Evolutionary conservation across 2,113 vertebrate genomes (phyloP).

Genomic region (Polypterus bichir): DNA sequence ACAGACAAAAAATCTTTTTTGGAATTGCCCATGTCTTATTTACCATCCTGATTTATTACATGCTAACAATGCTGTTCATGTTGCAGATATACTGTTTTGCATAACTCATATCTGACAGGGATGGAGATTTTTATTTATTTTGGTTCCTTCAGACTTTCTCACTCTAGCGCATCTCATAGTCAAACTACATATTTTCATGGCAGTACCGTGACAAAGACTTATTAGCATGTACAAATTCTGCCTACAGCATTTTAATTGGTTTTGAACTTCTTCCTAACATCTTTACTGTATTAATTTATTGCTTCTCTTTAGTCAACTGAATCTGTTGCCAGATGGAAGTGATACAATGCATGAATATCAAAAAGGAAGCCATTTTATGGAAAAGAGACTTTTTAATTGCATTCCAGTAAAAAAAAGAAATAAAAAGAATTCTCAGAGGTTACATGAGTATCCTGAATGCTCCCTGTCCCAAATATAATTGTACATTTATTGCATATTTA

Average conservation of each 20-base stretch:
- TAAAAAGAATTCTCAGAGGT: too few species aligned
- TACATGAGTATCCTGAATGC: too few species aligned
- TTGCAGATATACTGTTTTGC: too few species aligned
- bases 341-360: conserved; percentile 33
- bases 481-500: too few species aligned
- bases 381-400: conserved; percentile 27
- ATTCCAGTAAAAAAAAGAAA: not conserved
- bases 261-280: conserved; percentile 41
- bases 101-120: not conserved
- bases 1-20: too few species aligned
- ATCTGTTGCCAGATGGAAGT: conserved; percentile 48
- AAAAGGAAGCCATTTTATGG: conserved; percentile 40
- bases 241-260: conserved; percentile 46
- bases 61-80: too few species aligned
- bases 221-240: conserved; percentile 35
- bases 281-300: conserved; percentile 56
- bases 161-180: not conserved
- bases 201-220: conserved; percentile 40
- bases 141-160: not conserved
- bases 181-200: conserved; percentile 17
- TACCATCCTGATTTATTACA: too few species aligned
- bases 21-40: too few species aligned
- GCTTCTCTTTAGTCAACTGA: conserved; percentile 47
- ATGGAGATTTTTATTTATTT: not conserved
- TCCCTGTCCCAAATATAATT: too few species aligned